phyloP scores from a whole-genome alignment of 2,888 invertebrate species.

The Ophion ventricosus region DNA sequence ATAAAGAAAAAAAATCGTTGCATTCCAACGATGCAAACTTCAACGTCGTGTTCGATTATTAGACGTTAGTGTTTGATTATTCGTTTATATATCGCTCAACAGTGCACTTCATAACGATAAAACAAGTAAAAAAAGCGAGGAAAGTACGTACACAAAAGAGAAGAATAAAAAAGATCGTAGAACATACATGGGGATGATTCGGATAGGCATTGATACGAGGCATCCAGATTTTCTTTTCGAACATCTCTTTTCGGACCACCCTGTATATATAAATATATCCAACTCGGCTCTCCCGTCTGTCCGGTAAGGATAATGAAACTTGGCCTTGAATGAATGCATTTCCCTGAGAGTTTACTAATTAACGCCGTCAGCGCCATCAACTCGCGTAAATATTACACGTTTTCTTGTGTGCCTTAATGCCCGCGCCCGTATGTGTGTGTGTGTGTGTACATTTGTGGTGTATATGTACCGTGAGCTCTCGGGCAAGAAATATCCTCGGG shows the following conservation, averaged over 20 bases:
- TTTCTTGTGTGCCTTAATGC: conserved; percentile 17
- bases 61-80: too few species aligned
- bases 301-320: conserved; percentile 62
- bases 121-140: background rate
- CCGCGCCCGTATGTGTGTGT: too few species aligned
- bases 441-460: conserved; percentile 10
- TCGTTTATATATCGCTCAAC: background rate
- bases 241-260: background rate
- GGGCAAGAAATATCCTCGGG: conserved; percentile 59
- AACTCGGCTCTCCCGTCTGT: conserved; percentile 31
- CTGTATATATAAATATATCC: conserved; percentile 12
- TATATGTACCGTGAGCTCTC: conserved; percentile 25
- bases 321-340: conserved; percentile 67
- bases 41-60: too few species aligned
- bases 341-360: conserved; percentile 66
- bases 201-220: too few species aligned
- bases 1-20: too few species aligned
- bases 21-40: too few species aligned
- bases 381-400: conserved; percentile 62
- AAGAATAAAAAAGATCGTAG: background rate
- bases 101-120: background rate
- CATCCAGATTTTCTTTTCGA: background rate
- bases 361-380: conserved; percentile 65
- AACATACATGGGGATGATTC: background rate
- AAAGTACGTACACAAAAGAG: background rate